Evolutionary conservation across 1,140 invertebrate species (phyloP).

Genomic region (Nylanderia fulva): DNA sequence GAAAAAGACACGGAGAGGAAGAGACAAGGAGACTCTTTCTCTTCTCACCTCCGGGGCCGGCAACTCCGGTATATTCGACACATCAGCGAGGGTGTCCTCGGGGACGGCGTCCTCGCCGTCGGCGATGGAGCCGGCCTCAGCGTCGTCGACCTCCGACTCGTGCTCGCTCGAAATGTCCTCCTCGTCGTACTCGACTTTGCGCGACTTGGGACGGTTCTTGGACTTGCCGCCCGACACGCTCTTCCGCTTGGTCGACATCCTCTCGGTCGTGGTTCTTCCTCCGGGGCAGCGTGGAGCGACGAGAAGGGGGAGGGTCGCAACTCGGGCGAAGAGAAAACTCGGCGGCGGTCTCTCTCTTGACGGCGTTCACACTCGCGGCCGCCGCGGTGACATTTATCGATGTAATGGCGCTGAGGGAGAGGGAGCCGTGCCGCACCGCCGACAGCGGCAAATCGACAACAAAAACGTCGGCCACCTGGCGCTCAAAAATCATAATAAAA

Average conservation of each 20-base stretch:
- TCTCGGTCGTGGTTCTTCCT: neutral
- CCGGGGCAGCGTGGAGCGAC: neutral
- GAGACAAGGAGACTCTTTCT: slow-evolving; percentile 18
- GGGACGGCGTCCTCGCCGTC: slow-evolving; percentile 79
- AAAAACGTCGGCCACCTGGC: slow-evolving; percentile 78
- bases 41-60: slow-evolving; percentile 81
- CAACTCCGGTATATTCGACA: slow-evolving; percentile 81
- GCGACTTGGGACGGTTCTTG: slow-evolving; percentile 81
- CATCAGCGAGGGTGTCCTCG: slow-evolving; percentile 80
- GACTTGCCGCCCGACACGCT: slow-evolving; percentile 64
- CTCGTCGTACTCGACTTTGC: slow-evolving; percentile 84
- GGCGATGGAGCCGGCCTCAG: slow-evolving; percentile 78
- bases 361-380: slow-evolving; percentile 36
- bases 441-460: slow-evolving; percentile 65
- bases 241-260: slow-evolving; percentile 82
- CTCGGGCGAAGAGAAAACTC: neutral
- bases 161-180: slow-evolving; percentile 85
- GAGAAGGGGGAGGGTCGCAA: neutral
- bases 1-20: slow-evolving; percentile 27
- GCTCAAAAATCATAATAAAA: slow-evolving; percentile 82
- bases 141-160: slow-evolving; percentile 83
- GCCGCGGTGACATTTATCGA: slow-evolving; percentile 76
- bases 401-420: slow-evolving; percentile 76
- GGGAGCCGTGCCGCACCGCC: slow-evolving; percentile 47
- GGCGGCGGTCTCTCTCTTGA: no score